phyloP scores from a whole-genome alignment of 23 tunicate genomes.

The Ascidia mentula region DNA sequence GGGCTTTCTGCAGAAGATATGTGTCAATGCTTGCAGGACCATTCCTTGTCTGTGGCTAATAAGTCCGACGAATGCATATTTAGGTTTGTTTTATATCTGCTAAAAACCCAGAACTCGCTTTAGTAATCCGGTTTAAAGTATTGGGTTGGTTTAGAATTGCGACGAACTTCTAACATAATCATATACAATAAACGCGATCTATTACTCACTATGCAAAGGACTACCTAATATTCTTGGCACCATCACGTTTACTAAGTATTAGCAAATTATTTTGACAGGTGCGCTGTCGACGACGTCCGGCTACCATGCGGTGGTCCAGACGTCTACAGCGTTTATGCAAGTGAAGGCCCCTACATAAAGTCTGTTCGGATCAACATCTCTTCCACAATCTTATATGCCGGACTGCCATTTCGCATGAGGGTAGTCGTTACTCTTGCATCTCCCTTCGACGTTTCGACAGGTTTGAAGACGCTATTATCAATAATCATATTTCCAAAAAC shows the following conservation, averaged over 20 bases:
- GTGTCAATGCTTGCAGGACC: not conserved
- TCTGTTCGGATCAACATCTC: not conserved
- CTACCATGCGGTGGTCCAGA: conserved; percentile 26
- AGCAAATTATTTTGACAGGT: not conserved
- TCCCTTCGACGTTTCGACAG: not conserved
- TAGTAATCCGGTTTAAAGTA: no score
- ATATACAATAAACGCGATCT: no score
- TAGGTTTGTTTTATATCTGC: no score
- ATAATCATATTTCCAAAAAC: not conserved
- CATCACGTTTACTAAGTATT: no score
- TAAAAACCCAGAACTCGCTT: no score
- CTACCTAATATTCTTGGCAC: no score
- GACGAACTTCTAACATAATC: no score
- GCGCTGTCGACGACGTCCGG: not conserved
- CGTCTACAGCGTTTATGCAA: conserved; percentile 29
- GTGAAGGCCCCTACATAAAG: conserved; percentile 30
- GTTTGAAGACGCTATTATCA: not conserved
- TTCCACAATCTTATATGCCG: not conserved
- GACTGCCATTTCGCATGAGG: conserved; percentile 3
- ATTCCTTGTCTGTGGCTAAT: not conserved
- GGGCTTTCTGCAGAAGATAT: not conserved
- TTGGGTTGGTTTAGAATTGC: no score
- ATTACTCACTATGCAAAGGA: no score
- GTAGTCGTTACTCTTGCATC: not conserved
- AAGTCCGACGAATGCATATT: not conserved